Conservation (phyloP, 2,113 vertebrate genomes). For the Sialia sialis region DNA sequence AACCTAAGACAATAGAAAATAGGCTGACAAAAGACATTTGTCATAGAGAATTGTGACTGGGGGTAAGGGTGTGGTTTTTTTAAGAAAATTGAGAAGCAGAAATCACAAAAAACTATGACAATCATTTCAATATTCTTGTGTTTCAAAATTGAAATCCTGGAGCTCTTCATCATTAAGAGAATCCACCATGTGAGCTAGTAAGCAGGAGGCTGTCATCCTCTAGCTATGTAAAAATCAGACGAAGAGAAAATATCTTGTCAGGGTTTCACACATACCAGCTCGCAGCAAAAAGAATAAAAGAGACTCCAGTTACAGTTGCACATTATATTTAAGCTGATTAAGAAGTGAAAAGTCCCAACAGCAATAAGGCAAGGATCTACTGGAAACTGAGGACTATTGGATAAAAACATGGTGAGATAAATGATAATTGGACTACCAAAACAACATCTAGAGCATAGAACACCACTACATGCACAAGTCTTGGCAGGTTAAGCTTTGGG, state of each 20-base stretch:
- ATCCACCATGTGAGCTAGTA: neutral
- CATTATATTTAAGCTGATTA: neutral
- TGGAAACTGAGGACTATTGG: neutral
- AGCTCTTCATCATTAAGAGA: neutral
- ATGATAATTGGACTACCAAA: neutral
- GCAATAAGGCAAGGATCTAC: neutral
- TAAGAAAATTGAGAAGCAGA: neutral
- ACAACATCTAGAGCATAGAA: neutral
- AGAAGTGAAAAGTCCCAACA: neutral
- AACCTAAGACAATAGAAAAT: neutral
- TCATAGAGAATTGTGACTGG: neutral
- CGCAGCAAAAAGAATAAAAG: neutral
- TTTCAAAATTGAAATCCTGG: neutral
- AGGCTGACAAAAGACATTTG: neutral
- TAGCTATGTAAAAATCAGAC: neutral
- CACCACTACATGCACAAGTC: neutral
- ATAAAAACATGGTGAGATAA: neutral
- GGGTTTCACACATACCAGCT: neutral
- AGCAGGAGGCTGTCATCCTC: neutral
- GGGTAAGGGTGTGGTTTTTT: neutral
- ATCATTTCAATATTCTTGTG: neutral
- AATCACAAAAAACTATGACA: neutral
- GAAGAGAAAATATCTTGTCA: neutral
- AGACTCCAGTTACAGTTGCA: neutral
- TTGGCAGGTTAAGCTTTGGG: neutral